A percentile compares a stretch with the other conserved stretches of the same genome.
These are phyloP conservation scores for Ophioderma brevispina DNA, from an alignment of 35 echinoderm and acorn worm genomes.

Conservation along the genomic window DNA sequence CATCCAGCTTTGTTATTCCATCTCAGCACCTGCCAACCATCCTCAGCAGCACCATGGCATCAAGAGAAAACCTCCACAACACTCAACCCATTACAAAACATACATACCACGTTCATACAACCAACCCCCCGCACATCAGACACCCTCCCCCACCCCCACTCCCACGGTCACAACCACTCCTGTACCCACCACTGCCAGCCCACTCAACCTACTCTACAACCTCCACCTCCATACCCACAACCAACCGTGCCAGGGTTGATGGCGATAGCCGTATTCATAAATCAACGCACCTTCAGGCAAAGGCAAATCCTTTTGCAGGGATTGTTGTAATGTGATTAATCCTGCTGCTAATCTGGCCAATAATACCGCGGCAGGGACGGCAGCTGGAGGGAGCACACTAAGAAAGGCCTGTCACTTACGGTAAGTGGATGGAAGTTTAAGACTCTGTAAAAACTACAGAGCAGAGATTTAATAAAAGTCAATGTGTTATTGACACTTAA, in stretches of 20 bases:
- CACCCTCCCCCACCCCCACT: slow-evolving; percentile 21
- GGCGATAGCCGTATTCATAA: not conserved
- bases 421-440: no score
- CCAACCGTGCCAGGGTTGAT: not conserved
- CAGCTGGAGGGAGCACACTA: slow-evolving; percentile 22
- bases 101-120: no score
- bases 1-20: no score
- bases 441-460: no score
- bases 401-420: slow-evolving; percentile 90
- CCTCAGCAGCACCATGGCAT: slow-evolving; percentile 75
- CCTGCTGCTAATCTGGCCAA: not conserved
- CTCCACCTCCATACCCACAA: slow-evolving; percentile 42
- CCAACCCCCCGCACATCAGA: slow-evolving; percentile 15
- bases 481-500: no score
- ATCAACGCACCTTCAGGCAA: slow-evolving; percentile 32
- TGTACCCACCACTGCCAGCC: slow-evolving; percentile 5
- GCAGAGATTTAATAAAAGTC: no score
- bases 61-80: slow-evolving; percentile 81
- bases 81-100: slow-evolving; percentile 62
- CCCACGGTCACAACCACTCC: slow-evolving; percentile 30
- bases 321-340: slow-evolving; percentile 4
- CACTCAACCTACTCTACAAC: not conserved
- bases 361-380: not conserved
- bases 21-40: slow-evolving; percentile 43
- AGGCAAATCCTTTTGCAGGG: not conserved